Evolutionary conservation across 2,888 invertebrate genomes (phyloP), one percentile per base, ranked within the genome.

Genomic region (Macaria liturata): DNA sequence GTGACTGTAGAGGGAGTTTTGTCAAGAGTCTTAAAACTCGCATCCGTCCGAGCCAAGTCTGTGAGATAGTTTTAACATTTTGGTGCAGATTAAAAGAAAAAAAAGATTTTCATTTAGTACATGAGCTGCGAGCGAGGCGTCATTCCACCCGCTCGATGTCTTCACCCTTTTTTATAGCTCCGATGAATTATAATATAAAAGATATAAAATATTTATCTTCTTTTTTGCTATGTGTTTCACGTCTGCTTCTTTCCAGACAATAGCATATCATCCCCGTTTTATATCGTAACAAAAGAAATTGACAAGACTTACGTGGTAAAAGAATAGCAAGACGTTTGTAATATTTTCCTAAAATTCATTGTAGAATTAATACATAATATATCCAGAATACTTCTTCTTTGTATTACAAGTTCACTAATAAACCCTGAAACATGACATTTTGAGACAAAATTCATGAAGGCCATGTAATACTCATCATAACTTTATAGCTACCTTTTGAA

Each of bases 191-290:
- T 85, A 2, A 20, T 20, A 20, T 20, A 20, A 20, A 20, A 20
- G 84, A 81, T 80, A 86, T 88, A 86, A 88, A 88, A 88, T 88
- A 86, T 88, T 86, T 86, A 86, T 86, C 82, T 83, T 79, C 80
- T 82, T 84, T 81, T 72, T 74, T 20, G 81, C 81, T 77, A 83
- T 86, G 76, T 84, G 82, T 84, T 83, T 84, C 80, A 80, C 76
- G 78, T 80, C 81, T 80, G 76, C 77, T 82, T 74, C 20, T 83
- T 85, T 81, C 81, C 80, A 78, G 81, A 83, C 80, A 81, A 82
- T 85, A 84, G 85, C 82, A 78, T 75, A 78, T 81, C 84, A 86
- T 81, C 76, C 76, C 69, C 71, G 72, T 81, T 85, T 83, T 79
- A 84, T 80, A 80, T 76, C 74, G 69, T 69, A 71, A 70, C 73